Conservation (phyloP, 2,113 vertebrate species). For the Bubo scandiacus region DNA sequence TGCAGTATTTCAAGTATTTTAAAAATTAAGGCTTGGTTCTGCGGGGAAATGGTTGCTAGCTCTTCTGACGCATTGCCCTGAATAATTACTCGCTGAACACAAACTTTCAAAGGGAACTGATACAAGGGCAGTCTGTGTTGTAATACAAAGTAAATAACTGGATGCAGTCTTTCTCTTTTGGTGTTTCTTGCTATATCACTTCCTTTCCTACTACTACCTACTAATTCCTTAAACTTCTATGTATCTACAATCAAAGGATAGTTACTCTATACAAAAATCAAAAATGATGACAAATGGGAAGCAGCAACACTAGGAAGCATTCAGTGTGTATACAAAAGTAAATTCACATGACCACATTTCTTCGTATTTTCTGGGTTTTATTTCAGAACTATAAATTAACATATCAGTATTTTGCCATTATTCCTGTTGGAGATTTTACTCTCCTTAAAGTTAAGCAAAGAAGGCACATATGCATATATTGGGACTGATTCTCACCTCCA, state of each 20-base stretch:
- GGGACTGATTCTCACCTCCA: neutral
- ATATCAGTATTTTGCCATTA: neutral
- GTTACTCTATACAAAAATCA: neutral
- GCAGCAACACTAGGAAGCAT: neutral
- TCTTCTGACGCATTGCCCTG: neutral
- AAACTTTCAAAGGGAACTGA: neutral
- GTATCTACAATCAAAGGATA: neutral
- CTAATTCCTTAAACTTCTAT: neutral
- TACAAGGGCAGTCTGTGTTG: neutral
- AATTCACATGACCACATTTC: neutral
- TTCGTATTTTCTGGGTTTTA: neutral
- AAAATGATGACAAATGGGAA: neutral
- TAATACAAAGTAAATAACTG: neutral
- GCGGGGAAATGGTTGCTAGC: neutral
- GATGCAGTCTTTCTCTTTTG: neutral
- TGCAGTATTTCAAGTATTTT: conserved; percentile 42
- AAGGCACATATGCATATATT: neutral
- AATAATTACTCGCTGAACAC: neutral
- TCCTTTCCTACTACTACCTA: neutral
- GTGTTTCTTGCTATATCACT: neutral
- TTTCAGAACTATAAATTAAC: neutral
- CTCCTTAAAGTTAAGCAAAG: neutral
- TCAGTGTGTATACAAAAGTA: neutral
- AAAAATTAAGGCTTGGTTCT: conserved; percentile 52
- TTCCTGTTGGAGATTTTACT: neutral